Base-by-base conservation (phyloP, 2,797 vertebrate genomes). In the Sciurus vulgaris region DNA sequence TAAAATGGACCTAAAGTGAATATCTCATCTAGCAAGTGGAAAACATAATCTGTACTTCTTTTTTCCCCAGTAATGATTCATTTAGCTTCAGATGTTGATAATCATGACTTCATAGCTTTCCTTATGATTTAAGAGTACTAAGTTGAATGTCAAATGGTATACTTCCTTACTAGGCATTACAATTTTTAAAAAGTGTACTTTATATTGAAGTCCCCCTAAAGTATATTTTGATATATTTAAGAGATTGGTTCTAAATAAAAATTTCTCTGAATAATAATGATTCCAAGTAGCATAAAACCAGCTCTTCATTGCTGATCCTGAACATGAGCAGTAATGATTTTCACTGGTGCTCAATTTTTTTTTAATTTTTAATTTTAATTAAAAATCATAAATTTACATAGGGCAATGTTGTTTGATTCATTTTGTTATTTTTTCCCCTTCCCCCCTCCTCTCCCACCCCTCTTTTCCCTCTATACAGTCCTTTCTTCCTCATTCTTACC, bases 11-110 rank as follows among this genome's bases (percentile, higher is more conserved):
- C 28, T 91, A 54, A 78, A 8, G 54, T 41, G 61, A 44, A 63
- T 15, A 41, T 26, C 26, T 94, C 61, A 35, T 33, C 30, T 1
- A 24, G 47, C 20, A 33, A 78, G 24, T 49, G 24, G 59, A 78
- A 82, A 95, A 59, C 26, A 84, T 9, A 89, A 76, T 67, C 63
- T 85, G 26, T 59, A 70, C 56, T 92, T 59, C 56, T 81, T 85
- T 76, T 20, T 38, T n/a, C 20, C n/a, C n/a, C 26, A 20, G 44
- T 35, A 56, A 54, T 15, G 33, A 63, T 49, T 92, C 67, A 8
- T 79, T 54, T 74, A 73, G 17, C 15, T 44, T 67, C 38, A 86
- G 38, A 76, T 63, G 2, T 69, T 86, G 30, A 82, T 6, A 35
- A 28, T 4, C 5, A 17, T 28, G 33, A 18, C 28, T 79, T 74